phyloP scores from a whole-genome alignment of 2,797 vertebrate species.

The Spinus pinus region DNA sequence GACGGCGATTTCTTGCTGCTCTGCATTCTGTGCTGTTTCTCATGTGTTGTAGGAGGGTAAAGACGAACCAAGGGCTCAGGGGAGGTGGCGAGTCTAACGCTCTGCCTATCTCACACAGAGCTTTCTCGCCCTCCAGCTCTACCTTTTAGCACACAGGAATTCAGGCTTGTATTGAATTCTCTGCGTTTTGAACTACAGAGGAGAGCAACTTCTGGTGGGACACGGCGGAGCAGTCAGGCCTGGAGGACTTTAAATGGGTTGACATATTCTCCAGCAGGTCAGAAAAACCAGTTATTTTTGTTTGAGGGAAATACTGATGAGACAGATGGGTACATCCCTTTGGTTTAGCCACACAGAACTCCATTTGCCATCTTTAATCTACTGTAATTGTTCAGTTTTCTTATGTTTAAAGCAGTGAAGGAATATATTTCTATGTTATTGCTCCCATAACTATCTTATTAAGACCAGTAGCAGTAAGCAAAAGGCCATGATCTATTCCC shows the following conservation, averaged over 20 bases:
- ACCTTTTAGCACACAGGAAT: slow-evolving; percentile 33
- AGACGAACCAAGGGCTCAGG: slow-evolving; percentile 37
- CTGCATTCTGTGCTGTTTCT: slow-evolving; percentile 63
- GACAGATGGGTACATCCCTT: slow-evolving; percentile 52
- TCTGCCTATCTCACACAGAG: slow-evolving; percentile 37
- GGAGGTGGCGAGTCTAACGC: slow-evolving; percentile 47
- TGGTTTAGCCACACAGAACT: slow-evolving; percentile 12
- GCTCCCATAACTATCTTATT: not conserved
- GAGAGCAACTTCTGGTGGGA: slow-evolving; percentile 29
- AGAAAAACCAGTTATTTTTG: slow-evolving; percentile 33
- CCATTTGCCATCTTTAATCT: slow-evolving; percentile 47
- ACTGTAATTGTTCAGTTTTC: not conserved
- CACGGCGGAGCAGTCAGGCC: not conserved
- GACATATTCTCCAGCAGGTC: slow-evolving; percentile 42
- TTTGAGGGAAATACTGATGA: slow-evolving; percentile 52
- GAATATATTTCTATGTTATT: not conserved
- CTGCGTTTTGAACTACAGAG: slow-evolving; percentile 16
- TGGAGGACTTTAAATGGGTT: slow-evolving; percentile 37
- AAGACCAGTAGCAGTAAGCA: not conserved
- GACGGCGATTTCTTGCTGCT: slow-evolving; percentile 49
- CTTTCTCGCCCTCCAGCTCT: slow-evolving; percentile 50
- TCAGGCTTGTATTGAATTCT: slow-evolving; percentile 1
- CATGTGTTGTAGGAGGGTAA: slow-evolving; percentile 61
- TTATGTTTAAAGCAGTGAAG: not conserved
- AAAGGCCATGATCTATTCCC: not conserved